Conservation (phyloP, 2,888 invertebrate genomes). For the Baccha elongata region DNA sequence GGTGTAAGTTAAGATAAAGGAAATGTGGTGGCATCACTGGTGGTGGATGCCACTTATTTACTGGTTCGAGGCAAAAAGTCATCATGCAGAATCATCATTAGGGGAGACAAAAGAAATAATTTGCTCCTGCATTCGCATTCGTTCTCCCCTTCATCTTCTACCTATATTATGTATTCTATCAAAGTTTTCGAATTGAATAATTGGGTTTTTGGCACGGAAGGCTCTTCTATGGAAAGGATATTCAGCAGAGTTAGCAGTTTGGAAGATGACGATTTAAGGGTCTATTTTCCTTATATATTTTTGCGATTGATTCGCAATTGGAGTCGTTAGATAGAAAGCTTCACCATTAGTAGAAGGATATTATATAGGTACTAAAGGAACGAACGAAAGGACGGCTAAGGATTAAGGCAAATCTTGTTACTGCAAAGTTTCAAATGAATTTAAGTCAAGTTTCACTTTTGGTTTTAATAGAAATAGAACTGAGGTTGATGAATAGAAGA, state of each 20-base stretch:
- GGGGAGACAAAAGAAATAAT: slow-evolving; percentile 57
- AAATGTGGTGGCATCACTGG: slow-evolving; percentile 8
- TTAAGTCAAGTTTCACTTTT: slow-evolving; percentile 52
- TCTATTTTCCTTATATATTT: slow-evolving; percentile 27
- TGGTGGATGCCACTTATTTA: slow-evolving; percentile 62
- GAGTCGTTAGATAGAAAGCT: not conserved
- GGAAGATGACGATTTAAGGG: slow-evolving; percentile 44
- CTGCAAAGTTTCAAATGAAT: slow-evolving; percentile 64
- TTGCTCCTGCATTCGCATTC: slow-evolving; percentile 19
- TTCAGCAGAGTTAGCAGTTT: slow-evolving; percentile 26
- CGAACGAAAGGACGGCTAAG: slow-evolving; percentile 46
- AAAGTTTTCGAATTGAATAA: slow-evolving; percentile 66
- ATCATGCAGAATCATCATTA: slow-evolving; percentile 65
- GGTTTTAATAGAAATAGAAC: slow-evolving; percentile 4
- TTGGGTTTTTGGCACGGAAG: slow-evolving; percentile 51
- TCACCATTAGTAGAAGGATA: not conserved
- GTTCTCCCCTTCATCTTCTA: slow-evolving; percentile 5
- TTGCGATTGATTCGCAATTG: slow-evolving; percentile 56
- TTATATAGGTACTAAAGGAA: not conserved
- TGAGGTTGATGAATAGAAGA: slow-evolving; percentile 51
- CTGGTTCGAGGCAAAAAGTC: slow-evolving; percentile 61
- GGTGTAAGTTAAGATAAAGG: not conserved
- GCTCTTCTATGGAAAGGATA: not conserved
- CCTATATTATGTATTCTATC: slow-evolving; percentile 13
- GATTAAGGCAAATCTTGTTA: slow-evolving; percentile 58